A percentile compares a stretch with the other conserved stretches of the same genome.
Conservation (phyloP, 2,888 invertebrate species). For the Phania funesta region DNA sequence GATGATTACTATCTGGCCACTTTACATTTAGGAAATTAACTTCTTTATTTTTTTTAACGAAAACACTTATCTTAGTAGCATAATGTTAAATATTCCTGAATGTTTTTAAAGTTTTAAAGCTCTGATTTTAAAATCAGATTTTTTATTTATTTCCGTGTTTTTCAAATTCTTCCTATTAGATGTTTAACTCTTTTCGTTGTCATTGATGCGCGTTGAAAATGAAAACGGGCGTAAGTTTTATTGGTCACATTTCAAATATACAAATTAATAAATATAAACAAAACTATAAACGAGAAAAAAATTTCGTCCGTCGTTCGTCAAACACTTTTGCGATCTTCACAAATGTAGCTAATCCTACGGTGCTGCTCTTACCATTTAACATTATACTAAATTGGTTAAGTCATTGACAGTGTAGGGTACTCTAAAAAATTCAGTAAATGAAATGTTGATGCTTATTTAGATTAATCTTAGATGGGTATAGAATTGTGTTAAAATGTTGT, state of each 20-base stretch:
- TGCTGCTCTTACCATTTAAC: not conserved
- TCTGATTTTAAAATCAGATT: slow-evolving; percentile 1
- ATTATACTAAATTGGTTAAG: not conserved
- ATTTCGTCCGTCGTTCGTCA: slow-evolving; percentile 39
- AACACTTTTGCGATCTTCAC: slow-evolving; percentile 27
- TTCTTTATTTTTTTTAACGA: too few relatives aligned
- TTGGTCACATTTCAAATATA: slow-evolving; percentile 36
- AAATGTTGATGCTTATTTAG: too few relatives aligned
- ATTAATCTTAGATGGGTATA: too few relatives aligned
- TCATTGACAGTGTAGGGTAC: not conserved
- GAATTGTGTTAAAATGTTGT: too few relatives aligned
- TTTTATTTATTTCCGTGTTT: slow-evolving; percentile 17
- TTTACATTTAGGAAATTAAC: too few relatives aligned
- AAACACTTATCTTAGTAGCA: too few relatives aligned
- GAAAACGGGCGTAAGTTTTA: slow-evolving; percentile 7
- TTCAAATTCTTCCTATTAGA: slow-evolving; percentile 16
- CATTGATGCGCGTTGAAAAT: slow-evolving; percentile 56
- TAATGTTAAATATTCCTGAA: too few relatives aligned
- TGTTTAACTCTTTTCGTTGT: slow-evolving; percentile 56
- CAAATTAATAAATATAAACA: slow-evolving; percentile 13
- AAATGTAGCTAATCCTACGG: slow-evolving; percentile 4
- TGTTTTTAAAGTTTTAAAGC: slow-evolving; percentile 1
- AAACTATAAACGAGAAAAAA: slow-evolving; percentile 20
- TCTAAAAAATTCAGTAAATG: too few relatives aligned
- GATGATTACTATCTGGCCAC: too few relatives aligned